A percentile compares a stretch with the other conserved stretches of the same genome.
phyloP scores from a whole-genome alignment of 2,797 vertebrate genomes.

The Rousettus madagascariensis region DNA sequence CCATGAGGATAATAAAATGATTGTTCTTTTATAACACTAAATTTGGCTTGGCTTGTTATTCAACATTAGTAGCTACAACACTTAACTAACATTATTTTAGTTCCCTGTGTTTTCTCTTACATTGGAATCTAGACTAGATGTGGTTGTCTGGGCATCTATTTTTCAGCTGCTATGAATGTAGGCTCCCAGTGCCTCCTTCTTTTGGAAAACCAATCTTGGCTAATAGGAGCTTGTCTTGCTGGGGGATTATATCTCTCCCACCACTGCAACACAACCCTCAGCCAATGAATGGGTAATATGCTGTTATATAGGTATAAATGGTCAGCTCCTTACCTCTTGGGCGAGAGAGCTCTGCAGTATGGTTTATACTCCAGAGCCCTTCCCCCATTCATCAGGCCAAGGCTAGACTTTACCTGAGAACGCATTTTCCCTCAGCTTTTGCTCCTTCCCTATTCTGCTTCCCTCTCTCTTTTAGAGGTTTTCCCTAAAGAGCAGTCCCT shows the following conservation, averaged over 20 bases:
- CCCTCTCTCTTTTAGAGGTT: background rate
- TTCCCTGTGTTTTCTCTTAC: background rate
- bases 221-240: background rate
- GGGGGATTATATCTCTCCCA: background rate
- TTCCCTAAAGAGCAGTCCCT: background rate
- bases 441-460: background rate
- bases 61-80: background rate
- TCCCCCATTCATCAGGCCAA: background rate
- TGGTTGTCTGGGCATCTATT: background rate
- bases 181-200: background rate
- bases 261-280: background rate
- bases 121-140: background rate
- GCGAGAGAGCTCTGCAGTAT: background rate
- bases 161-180: background rate
- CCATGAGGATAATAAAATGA: background rate
- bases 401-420: background rate
- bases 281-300: background rate
- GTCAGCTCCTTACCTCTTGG: background rate
- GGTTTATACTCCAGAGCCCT: background rate
- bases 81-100: background rate
- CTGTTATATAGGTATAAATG: background rate
- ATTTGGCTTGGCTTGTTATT: background rate
- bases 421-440: background rate
- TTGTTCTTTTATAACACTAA: background rate
- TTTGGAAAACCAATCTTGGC: slow-evolving; percentile 1